These are phyloP conservation scores for Miichthys miiuy DNA, from an alignment of 2,797 vertebrate species.

Conservation along the genomic window DNA sequence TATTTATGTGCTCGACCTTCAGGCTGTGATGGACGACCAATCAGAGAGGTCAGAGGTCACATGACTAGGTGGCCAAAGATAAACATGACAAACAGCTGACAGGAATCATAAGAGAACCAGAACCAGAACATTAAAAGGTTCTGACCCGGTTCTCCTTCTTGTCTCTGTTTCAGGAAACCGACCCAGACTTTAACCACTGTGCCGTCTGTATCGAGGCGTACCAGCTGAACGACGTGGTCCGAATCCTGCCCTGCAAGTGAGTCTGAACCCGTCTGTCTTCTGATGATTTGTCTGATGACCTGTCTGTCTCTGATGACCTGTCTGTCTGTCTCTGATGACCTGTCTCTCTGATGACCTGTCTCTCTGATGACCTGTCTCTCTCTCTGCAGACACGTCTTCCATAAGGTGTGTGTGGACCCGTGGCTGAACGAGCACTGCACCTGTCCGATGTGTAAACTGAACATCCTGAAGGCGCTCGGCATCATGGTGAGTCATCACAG, in stretches of 20 bases:
- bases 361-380: neutral
- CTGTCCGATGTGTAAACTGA: conserved; percentile 99
- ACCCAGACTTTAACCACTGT: conserved; percentile 98
- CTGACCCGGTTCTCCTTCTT: no score
- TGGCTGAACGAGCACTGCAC: conserved; percentile 98
- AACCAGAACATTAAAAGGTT: no score
- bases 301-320: neutral
- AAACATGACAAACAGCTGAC: neutral
- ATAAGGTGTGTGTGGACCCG: conserved; percentile 97
- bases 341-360: neutral
- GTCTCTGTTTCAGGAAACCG: conserved; percentile 89
- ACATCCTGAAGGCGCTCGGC: conserved; percentile 97
- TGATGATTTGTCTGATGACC: no score
- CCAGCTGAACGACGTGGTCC: conserved; percentile 96
- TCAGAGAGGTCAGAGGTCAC: conserved; percentile 16
- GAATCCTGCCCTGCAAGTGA: conserved; percentile 98
- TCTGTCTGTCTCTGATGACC: neutral
- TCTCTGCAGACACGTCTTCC: conserved; percentile 93
- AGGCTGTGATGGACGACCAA: conserved; percentile 4
- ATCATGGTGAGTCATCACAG: conserved; percentile 89
- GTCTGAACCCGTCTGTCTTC: conserved; percentile 50
- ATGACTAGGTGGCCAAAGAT: neutral
- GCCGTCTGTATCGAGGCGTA: conserved; percentile 98
- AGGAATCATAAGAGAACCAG: neutral
- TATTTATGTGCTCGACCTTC: neutral